Conservation (phyloP, 2,113 vertebrate genomes). For the Galemys pyrenaicus region DNA sequence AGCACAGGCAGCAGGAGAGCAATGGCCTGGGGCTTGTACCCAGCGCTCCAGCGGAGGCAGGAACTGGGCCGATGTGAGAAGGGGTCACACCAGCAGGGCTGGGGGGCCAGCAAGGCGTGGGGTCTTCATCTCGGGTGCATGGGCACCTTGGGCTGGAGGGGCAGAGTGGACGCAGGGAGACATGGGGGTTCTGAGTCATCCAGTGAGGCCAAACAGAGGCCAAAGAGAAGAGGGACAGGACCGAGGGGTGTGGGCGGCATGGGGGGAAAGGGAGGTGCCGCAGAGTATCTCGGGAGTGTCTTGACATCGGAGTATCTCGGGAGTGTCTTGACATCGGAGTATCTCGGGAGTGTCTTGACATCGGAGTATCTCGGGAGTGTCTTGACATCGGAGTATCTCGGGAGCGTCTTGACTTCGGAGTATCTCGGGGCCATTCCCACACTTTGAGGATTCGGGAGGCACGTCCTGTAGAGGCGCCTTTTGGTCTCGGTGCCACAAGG, state of each 20-base stretch:
- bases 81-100: background rate
- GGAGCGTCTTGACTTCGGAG: too few species aligned
- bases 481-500: rapidly evolving
- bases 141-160: rapidly evolving
- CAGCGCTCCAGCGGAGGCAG: background rate
- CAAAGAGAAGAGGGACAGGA: rapidly evolving
- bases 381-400: rapidly evolving
- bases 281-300: rapidly evolving
- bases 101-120: rapidly evolving
- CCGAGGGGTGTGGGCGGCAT: rapidly evolving
- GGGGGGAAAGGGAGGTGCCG: rapidly evolving
- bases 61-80: rapidly evolving
- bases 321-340: too few species aligned
- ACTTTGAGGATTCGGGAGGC: background rate
- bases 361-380: rapidly evolving
- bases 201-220: rapidly evolving
- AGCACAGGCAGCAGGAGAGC: background rate
- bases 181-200: rapidly evolving
- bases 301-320: rapidly evolving
- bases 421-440: background rate
- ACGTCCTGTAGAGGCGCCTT: rapidly evolving
- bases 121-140: background rate
- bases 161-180: too few species aligned
- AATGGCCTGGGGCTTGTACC: background rate
- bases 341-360: too few species aligned